Evolutionary conservation across 2,797 vertebrate species (phyloP), one percentile per base, ranked within the genome.

Genomic region (Diplodus puntazzo): DNA sequence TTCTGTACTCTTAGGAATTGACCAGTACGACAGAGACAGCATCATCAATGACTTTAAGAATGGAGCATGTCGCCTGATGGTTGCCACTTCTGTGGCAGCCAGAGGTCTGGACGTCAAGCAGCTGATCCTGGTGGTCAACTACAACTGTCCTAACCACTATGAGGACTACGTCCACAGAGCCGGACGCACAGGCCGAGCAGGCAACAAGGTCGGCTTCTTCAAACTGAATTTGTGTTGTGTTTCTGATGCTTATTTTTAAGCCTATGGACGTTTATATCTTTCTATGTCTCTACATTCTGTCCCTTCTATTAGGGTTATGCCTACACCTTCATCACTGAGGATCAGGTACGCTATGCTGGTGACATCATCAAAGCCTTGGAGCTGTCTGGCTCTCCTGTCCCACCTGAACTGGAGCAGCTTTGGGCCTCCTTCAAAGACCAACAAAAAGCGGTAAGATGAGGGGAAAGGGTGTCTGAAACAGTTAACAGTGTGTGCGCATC

Each of bases 31-130:
- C 92, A 93, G 98, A 83, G 98, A 99, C 93, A 99, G 98, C 92
- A 97, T 99, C 89, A 99, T 99, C 88, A 99, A 97, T 25, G 98
- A 99, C 89, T 99, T 99, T 86, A 99, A 99, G 91, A 99, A 96
- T 9, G 98, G 98, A 17, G 96, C 95, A 0, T 99, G 98, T 85
- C 97, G 97, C 55, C 96, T 99, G 88, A 96, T 99, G 76, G 98
- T 99, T 90, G 98, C 98, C 82, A 99, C 98, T 0, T 99, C 98
- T 0, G 98, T 99, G 75, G 98, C 98, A 23, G 98, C 98, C 0
- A 94, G 98, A 78, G 98, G 98, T 3, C 92, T 99, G 70, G 98
- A 99, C 54, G 97, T 99, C 45, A 99, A 99, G 81, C 97, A 99
- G 21, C 89, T 99, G 43, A 98, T 98, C 94, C 93, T 99, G 80